Conservation (phyloP, 2,888 invertebrate species). For the Fragum sueziense region DNA sequence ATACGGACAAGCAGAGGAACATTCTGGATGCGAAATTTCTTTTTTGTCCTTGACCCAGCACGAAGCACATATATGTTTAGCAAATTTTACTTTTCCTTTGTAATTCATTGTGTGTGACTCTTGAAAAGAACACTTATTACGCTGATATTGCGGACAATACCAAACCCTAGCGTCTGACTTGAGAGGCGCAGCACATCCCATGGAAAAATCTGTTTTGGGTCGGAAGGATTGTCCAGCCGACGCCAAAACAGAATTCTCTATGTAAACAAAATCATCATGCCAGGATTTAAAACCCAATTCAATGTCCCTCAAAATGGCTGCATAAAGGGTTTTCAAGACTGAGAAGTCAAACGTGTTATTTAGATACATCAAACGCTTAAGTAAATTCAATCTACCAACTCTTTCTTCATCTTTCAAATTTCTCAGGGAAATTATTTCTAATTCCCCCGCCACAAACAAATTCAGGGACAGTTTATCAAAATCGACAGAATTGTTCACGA, state of each 20-base stretch:
- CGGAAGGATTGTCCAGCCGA: not conserved
- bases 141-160: not conserved
- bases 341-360: no score
- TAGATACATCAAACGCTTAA: no score
- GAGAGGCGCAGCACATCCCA: not conserved
- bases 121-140: not conserved
- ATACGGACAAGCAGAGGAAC: not conserved
- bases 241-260: conserved; percentile 5
- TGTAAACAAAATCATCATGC: not conserved
- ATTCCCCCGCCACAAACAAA: no score
- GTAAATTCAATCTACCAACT: no score
- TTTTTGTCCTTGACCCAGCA: not conserved
- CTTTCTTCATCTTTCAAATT: no score
- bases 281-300: not conserved
- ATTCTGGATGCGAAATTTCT: not conserved
- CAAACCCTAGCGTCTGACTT: not conserved
- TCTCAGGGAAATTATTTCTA: no score
- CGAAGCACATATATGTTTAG: conserved; percentile 10
- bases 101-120: not conserved
- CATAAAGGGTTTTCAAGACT: not conserved
- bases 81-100: not conserved
- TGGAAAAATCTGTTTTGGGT: conserved; percentile 1
- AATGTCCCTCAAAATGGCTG: not conserved
- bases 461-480: no score
- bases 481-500: no score